Evolutionary conservation across 1,140 invertebrate species (phyloP).

Genomic region (Philaenus spumarius): DNA sequence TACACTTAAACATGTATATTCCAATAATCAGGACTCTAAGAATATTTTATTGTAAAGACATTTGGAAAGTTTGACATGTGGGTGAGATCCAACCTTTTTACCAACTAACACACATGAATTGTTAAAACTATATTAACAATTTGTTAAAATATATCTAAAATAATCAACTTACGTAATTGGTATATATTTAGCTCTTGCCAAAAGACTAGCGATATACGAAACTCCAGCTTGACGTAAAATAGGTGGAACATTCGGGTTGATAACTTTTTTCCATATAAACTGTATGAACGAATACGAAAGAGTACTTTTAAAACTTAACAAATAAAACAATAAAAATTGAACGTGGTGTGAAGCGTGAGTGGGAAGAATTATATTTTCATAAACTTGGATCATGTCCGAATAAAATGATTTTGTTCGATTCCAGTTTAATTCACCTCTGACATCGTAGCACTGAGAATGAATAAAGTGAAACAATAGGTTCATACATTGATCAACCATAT

Average conservation of each 20-base stretch:
- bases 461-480: conserved; percentile 52
- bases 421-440: conserved; percentile 35
- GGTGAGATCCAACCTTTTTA: too few species aligned
- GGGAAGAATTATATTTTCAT: conserved; percentile 64
- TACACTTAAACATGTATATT: too few species aligned
- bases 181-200: conserved; percentile 62
- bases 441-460: conserved; percentile 39
- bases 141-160: too few species aligned
- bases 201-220: conserved; percentile 66
- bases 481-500: conserved; percentile 59
- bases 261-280: conserved; percentile 68
- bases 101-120: too few species aligned
- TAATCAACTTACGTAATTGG: conserved; percentile 49
- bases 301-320: conserved; percentile 57
- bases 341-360: conserved; percentile 67
- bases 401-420: conserved; percentile 35
- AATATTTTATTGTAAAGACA: too few species aligned
- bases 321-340: conserved; percentile 73
- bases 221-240: conserved; percentile 62
- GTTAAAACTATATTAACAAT: too few species aligned
- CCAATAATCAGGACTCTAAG: too few species aligned
- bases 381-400: conserved; percentile 40
- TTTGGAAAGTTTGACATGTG: too few species aligned
- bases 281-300: conserved; percentile 61
- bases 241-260: conserved; percentile 52